A percentile compares a stretch with the other conserved stretches of the same genome.
These are phyloP conservation scores for Netelia melanura DNA, from an alignment of 2,888 invertebrate species.

Conservation along the genomic window DNA sequence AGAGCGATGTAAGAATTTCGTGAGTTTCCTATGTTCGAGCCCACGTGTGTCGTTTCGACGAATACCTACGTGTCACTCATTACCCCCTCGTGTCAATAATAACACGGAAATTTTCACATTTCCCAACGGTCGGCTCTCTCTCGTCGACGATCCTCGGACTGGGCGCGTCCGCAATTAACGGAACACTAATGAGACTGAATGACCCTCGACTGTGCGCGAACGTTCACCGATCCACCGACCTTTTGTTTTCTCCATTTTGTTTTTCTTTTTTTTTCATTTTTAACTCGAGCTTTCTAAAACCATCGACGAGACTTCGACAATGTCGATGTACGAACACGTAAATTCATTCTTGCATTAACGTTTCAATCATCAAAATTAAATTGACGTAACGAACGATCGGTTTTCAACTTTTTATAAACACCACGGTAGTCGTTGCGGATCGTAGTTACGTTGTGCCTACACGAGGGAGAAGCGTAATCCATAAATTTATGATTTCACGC, in stretches of 20 bases:
- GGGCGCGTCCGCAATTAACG: conserved; percentile 68
- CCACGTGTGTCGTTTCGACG: not conserved
- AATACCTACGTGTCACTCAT: not conserved
- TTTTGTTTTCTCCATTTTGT: conserved; percentile 48
- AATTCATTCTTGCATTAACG: not conserved
- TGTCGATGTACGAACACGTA: not conserved
- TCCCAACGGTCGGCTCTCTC: conserved; percentile 37
- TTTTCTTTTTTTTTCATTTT: conserved; percentile 25
- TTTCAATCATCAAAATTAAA: conserved; percentile 3
- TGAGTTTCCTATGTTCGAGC: conserved; percentile 40
- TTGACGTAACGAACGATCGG: not conserved
- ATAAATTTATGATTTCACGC: conserved; percentile 49
- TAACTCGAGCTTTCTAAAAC: conserved; percentile 54
- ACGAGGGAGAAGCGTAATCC: conserved; percentile 18
- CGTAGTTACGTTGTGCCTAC: conserved; percentile 17
- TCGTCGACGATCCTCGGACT: conserved; percentile 9
- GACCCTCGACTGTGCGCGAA: conserved; percentile 47
- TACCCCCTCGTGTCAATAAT: conserved; percentile 9
- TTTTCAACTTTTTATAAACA: not conserved
- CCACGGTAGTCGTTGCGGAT: conserved; percentile 5
- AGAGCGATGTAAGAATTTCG: conserved; percentile 18
- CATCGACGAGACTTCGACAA: not conserved
- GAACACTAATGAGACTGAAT: conserved; percentile 62
- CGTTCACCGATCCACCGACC: conserved; percentile 43
- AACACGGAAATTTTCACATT: conserved; percentile 63